A percentile compares a stretch with the other conserved stretches of the same genome.
phyloP scores from a whole-genome alignment of 2,797 vertebrate genomes.

The Buphagus erythrorhynchus region DNA sequence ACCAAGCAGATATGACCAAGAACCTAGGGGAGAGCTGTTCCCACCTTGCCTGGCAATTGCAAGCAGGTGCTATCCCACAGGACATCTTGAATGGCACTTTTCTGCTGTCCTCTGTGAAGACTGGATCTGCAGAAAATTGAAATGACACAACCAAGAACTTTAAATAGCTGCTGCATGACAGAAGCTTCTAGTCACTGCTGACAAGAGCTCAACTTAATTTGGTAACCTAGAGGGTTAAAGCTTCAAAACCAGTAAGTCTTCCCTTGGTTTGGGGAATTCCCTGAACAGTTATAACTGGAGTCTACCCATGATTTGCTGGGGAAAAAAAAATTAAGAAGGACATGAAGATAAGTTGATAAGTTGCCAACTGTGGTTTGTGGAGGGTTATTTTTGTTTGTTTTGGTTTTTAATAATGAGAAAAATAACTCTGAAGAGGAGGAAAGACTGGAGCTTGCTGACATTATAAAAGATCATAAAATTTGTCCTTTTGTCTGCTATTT shows the following conservation, averaged over 20 bases:
- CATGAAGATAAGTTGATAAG: not conserved
- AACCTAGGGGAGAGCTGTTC: not conserved
- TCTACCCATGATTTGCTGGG: not conserved
- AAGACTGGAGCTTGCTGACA: not conserved
- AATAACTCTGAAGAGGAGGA: not conserved
- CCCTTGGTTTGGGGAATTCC: not conserved
- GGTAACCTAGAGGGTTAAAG: not conserved
- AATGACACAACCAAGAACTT: not conserved
- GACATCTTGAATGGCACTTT: not conserved
- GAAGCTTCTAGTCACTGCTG: constrained; percentile 37
- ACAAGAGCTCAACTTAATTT: not conserved
- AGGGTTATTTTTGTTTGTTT: not conserved
- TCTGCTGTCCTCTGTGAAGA: not conserved
- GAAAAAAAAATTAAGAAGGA: not conserved
- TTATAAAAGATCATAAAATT: not conserved
- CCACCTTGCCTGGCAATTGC: not conserved
- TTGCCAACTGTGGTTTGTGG: not conserved
- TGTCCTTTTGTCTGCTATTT: not conserved
- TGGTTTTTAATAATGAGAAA: not conserved
- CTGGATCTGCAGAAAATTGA: not conserved
- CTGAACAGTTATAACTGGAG: not conserved
- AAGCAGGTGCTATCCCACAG: not conserved
- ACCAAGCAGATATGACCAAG: not conserved
- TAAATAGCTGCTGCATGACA: not conserved
- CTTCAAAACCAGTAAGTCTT: not conserved